phyloP scores from a whole-genome alignment of 2,888 invertebrate genomes.

The Hydrotaea diabolus region DNA sequence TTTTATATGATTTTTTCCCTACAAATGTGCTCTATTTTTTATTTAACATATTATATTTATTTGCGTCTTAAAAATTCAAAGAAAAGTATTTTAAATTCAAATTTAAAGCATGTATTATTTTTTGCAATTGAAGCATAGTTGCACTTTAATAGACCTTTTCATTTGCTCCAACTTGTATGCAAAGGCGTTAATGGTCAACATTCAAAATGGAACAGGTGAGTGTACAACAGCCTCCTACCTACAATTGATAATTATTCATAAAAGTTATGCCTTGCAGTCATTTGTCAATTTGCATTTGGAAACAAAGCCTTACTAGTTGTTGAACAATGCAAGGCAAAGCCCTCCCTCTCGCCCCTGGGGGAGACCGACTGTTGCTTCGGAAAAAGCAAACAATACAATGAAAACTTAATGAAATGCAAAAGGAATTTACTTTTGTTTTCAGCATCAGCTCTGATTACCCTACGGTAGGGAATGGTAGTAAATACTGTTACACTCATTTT shows the following conservation, averaged over 20 bases:
- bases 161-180: not conserved
- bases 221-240: not conserved
- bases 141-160: not conserved
- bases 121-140: not conserved
- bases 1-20: not conserved
- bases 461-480: not conserved
- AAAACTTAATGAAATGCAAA: conserved; percentile 12
- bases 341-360: not conserved
- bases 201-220: not conserved
- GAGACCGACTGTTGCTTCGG: not conserved
- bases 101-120: too few species aligned
- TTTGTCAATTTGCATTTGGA: conserved; percentile 62
- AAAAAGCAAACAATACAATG: not conserved
- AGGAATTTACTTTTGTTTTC: not conserved
- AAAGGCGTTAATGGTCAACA: not conserved
- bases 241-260: conserved; percentile 54
- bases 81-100: not conserved
- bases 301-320: not conserved
- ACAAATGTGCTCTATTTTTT: not conserved
- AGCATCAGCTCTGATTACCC: not conserved
- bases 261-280: conserved; percentile 59
- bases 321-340: not conserved
- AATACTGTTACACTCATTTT: too few species aligned
- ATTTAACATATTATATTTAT: not conserved
- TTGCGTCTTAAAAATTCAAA: not conserved